phyloP scores from a whole-genome alignment of 2,888 invertebrate genomes.

The Sclerodermus sp. region DNA sequence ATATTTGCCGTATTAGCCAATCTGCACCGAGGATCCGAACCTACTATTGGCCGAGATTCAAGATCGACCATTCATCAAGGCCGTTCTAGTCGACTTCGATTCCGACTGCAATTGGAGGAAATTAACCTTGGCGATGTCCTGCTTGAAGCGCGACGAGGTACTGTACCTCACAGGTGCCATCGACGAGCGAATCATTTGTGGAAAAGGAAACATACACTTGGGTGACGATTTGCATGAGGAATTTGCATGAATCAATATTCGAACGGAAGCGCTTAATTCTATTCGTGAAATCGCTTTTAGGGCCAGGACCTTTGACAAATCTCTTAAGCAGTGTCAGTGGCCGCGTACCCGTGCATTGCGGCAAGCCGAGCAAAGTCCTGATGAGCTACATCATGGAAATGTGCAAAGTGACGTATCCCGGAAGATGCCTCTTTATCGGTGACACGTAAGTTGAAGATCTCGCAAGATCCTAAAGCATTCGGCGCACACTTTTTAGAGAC shows the following conservation, averaged over 20 bases:
- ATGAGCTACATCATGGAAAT: constrained; percentile 44
- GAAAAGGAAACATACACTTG: constrained; percentile 1
- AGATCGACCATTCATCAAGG: constrained; percentile 54
- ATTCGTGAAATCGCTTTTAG: constrained; percentile 42
- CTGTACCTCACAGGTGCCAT: constrained; percentile 59
- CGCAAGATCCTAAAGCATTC: too few relatives aligned
- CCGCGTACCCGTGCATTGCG: constrained; percentile 56
- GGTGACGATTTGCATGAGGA: constrained; percentile 10
- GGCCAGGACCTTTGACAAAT: constrained; percentile 57
- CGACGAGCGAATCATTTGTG: constrained; percentile 13
- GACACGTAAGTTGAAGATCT: constrained; percentile 48
- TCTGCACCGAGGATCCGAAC: not conserved
- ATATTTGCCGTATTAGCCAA: not conserved
- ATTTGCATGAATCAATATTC: too few relatives aligned
- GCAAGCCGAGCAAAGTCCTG: constrained; percentile 60
- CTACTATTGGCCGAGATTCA: constrained; percentile 11
- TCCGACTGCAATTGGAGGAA: constrained; percentile 60
- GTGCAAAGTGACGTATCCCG: constrained; percentile 36
- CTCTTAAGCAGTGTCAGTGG: constrained; percentile 56
- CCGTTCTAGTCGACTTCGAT: constrained; percentile 64
- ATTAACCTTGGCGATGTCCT: constrained; percentile 59
- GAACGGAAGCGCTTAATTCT: too few relatives aligned
- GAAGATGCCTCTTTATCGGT: constrained; percentile 46
- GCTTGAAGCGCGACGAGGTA: constrained; percentile 60
- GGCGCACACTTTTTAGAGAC: too few relatives aligned